A percentile compares a stretch with the other conserved stretches of the same genome.
Conservation (phyloP, 2,888 invertebrate species). For the Campopleginae sp. region DNA sequence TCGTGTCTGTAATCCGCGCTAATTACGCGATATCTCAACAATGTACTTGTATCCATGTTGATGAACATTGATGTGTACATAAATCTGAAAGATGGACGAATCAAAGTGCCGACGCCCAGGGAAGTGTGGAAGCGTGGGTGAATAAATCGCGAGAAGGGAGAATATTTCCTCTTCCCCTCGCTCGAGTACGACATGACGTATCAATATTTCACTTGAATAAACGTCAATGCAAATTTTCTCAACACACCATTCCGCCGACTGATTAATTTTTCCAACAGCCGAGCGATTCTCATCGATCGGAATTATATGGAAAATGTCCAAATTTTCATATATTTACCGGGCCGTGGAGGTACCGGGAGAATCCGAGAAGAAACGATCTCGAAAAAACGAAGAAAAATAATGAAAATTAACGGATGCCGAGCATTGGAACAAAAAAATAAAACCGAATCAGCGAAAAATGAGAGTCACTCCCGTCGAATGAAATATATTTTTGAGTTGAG, state of each 20-base stretch:
- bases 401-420: slow-evolving; percentile 6
- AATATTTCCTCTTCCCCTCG: neutral
- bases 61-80: neutral
- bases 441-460: neutral
- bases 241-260: neutral
- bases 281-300: neutral
- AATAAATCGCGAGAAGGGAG: neutral
- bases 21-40: slow-evolving; percentile 45
- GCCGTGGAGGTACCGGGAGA: neutral
- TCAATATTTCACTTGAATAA: neutral
- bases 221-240: neutral
- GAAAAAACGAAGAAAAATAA: slow-evolving; percentile 14
- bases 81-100: neutral
- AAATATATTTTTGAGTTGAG: slow-evolving; percentile 78
- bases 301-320: neutral
- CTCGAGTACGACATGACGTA: neutral
- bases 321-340: neutral
- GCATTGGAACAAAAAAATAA: neutral
- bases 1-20: slow-evolving; percentile 2
- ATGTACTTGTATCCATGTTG: slow-evolving; percentile 12
- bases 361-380: neutral
- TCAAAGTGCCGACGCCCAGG: neutral
- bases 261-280: neutral
- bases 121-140: neutral
- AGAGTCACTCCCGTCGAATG: slow-evolving; percentile 68